phyloP scores from a whole-genome alignment of 2,113 vertebrate species.

The Fulica atra region DNA sequence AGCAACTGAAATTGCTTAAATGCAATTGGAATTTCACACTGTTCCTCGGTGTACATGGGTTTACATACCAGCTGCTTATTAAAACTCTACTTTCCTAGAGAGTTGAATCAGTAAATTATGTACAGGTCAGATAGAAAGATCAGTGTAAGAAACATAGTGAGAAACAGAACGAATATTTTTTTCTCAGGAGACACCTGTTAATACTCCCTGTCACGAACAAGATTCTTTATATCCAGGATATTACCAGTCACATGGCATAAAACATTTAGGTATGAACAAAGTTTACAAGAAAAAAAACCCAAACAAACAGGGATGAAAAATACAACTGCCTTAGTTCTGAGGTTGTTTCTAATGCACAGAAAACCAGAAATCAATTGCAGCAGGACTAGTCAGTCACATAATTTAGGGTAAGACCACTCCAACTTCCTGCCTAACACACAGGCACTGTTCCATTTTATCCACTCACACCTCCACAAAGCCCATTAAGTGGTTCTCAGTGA shows the following conservation, averaged over 20 bases:
- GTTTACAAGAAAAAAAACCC: neutral
- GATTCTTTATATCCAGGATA: neutral
- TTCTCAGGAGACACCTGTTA: neutral
- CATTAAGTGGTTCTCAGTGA: conserved; percentile 40
- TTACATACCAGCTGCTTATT: neutral
- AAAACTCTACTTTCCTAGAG: neutral
- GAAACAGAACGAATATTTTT: neutral
- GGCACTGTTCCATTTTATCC: neutral
- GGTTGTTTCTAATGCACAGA: neutral
- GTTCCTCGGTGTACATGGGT: neutral
- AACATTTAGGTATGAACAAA: neutral
- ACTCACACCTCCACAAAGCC: conserved; percentile 24
- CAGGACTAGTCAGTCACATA: neutral
- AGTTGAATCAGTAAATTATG: neutral
- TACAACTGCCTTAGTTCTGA: neutral
- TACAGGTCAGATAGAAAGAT: neutral
- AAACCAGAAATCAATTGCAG: neutral
- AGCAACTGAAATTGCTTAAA: neutral
- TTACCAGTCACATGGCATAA: neutral
- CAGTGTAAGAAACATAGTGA: neutral
- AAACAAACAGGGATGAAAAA: neutral
- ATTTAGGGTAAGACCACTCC: neutral
- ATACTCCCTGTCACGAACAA: neutral
- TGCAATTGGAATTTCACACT: neutral
- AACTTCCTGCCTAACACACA: conserved; percentile 13